Conservation (phyloP, 1,140 invertebrate species). For the Anthonomus grandis region DNA sequence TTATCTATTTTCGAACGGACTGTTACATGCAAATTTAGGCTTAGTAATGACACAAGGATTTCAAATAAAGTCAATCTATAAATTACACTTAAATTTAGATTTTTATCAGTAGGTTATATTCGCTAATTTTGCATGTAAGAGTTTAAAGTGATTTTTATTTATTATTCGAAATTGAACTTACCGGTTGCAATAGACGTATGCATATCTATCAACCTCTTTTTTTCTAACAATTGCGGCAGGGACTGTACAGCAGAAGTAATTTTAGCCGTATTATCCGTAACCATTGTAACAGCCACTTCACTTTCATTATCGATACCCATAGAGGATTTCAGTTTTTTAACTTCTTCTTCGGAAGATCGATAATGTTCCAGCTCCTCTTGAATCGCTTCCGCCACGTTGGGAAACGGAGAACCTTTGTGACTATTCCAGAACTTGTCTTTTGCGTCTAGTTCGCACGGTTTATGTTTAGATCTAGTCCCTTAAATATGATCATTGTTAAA, state of each 20-base stretch:
- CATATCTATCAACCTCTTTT: slow-evolving; percentile 96
- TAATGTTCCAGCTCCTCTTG: slow-evolving; percentile 97
- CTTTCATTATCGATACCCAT: slow-evolving; percentile 84
- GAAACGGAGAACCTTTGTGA: slow-evolving; percentile 96
- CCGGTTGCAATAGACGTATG: slow-evolving; percentile 96
- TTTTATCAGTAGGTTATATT: too few relatives aligned
- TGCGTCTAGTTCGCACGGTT: slow-evolving; percentile 87
- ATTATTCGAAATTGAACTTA: slow-evolving; percentile 43
- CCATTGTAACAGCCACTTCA: slow-evolving; percentile 72
- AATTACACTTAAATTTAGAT: too few relatives aligned
- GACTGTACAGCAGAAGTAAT: slow-evolving; percentile 93
- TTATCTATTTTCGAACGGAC: too few relatives aligned
- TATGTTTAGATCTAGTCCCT: slow-evolving; percentile 69
- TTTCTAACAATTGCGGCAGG: slow-evolving; percentile 93
- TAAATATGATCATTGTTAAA: slow-evolving; percentile 6
- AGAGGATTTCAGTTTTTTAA: slow-evolving; percentile 88
- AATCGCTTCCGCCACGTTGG: slow-evolving; percentile 95
- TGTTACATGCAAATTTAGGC: too few relatives aligned
- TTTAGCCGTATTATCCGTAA: slow-evolving; percentile 91
- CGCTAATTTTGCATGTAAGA: too few relatives aligned
- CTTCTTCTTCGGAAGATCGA: slow-evolving; percentile 89
- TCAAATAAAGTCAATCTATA: too few relatives aligned
- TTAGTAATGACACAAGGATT: too few relatives aligned
- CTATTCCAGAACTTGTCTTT: slow-evolving; percentile 89
- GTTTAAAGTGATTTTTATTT: too few relatives aligned